Evolutionary conservation across 2,888 invertebrate species (phyloP), one percentile per base, ranked within the genome.

Genomic region (Mythimna vitellina): DNA sequence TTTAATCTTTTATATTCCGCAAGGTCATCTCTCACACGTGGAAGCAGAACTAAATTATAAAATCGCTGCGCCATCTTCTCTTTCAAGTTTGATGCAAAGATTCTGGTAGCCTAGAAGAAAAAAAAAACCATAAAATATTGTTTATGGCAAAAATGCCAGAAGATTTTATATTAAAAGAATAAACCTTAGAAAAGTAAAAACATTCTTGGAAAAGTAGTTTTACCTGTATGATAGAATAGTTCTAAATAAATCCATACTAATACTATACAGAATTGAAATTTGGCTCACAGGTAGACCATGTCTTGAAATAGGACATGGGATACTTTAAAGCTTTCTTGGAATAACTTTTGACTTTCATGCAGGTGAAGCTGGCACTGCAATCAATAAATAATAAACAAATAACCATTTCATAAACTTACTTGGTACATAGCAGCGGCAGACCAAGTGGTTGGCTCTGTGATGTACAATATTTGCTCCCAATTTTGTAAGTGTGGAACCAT

Each of bases 381-480:
- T 46, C 14, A 17, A 42, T 46, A 46, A 17, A 46, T 14, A 46
- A 46, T 14, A 42, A 14, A 4, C 17, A 46, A 22, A 42, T 8
- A 35, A 60, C 4, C 1, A 25, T 14, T 60, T 42, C 10, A 54
- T 46, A 58, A 25, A 62, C 51, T 63, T 87, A 96, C 97, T 94
- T 98, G 99, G 93, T 99, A 99, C 98, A 99, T 98, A 0, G 99
- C 98, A 58, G 99, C 99, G 25, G 99, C 99, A 69, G 99, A 98
- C 99, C 99, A 99, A 57, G 97, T 97, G n/a, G 98, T 97, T 12
- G 99, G 99, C 92, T 99, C 98, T 35, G 98, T 98, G 38, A 98
- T 96, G 84, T 98, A 98, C 32, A 99, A 93, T 85, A 99, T 97
- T 93, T 99, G 99, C 91, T 99, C 99, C 99, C 99, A 99, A 93